Base-by-base conservation (phyloP, 2,113 vertebrate genomes). In the Pseudolaguvia tuberculata region DNA sequence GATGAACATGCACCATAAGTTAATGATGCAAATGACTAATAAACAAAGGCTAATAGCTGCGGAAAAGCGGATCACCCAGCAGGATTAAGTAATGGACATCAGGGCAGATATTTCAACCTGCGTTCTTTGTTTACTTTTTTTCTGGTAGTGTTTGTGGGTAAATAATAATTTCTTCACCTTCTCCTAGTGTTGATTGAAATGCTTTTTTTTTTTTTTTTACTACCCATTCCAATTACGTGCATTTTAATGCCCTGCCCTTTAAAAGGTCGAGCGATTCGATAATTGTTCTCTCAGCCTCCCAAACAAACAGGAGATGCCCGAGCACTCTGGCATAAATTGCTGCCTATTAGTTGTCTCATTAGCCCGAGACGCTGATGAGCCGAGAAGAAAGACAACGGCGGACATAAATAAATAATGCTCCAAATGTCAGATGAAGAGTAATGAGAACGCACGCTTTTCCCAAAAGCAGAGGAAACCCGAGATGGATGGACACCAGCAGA, bases 391-490 rank as follows among this genome's bases (percentile, higher is more conserved):
- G 72, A 78, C 66, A 5, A 50, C 78, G 78, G 81, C 78, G 47
- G 73, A 71, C 31, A 50, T 85, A 73, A 80, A 78, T 75, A 77
- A 78, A 66, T 75, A 59, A 77, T 52, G 65, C 63, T 50, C 29
- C 50, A 79, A 77, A 78, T 80, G 82, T 79, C 79, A 78, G 51
- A 80, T 81, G 68, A 77, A 77, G 75, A 80, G 70, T 81, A 78
- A 78, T 81, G 78, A 45, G 78, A 65, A n/a, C 5, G 31, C 10
- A 18, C 4, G n/a, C 31, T 55, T 57, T n/a, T 66, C n/a, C 72
- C 65, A 3, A 42, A 73, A 70, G 76, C 61, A 57, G 61, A 75
- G 63, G 62, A 63, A 68, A 61, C 52, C 78, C 66, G 21, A 80
- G 76, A 80, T 74, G 65, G 73, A 76, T 81, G 79, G 76, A 81